Evolutionary conservation across 2,888 invertebrate species (phyloP), one percentile per base, ranked within the genome.

Genomic region (Seladonia tumulorum): DNA sequence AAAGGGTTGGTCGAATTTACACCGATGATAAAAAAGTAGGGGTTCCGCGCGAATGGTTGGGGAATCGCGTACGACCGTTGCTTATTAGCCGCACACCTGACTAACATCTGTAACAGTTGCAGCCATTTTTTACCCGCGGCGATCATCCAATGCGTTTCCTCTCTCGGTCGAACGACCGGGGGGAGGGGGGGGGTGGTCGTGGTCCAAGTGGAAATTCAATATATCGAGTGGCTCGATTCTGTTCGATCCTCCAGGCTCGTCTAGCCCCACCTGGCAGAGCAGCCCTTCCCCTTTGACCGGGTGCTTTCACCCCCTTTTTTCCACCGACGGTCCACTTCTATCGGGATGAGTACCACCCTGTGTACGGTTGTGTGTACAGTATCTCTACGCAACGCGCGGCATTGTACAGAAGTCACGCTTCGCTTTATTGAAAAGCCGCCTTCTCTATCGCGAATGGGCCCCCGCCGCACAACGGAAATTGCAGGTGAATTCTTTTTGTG

Each of bases 401-500:
- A 85, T 85, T 87, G 85, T 85, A 60, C 86, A 81, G 57, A 80
- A 86, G 87, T 89, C 85, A 80, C 83, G 85, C 75, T 87, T 73
- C 87, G 74, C 86, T 91, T 91, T 91, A 90, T 91, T 91, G 90
- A 85, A 91, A 90, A 88, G 77, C 83, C 87, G 81, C 85, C 83
- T 83, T 83, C 81, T 71, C 83, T 75, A 74, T 74, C 76, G 82
- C 68, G 78, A 81, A 84, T 83, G 79, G 73, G 63, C 72, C 29
- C 79, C 35, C 75, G 79, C 76, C 82, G n/a, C n/a, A 47, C 78
- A 57, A 76, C 87, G 87, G 88, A 91, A 90, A 91, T 91, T 90
- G 86, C 87, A 82, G 81, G 82, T 88, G 83, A 90, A 90, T 90
- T 91, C 87, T 90, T 91, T 80, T 91, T 80, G 89, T 87, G 91